Conservation (phyloP, 1,140 invertebrate species). For the Pristionchus pacificus region DNA sequence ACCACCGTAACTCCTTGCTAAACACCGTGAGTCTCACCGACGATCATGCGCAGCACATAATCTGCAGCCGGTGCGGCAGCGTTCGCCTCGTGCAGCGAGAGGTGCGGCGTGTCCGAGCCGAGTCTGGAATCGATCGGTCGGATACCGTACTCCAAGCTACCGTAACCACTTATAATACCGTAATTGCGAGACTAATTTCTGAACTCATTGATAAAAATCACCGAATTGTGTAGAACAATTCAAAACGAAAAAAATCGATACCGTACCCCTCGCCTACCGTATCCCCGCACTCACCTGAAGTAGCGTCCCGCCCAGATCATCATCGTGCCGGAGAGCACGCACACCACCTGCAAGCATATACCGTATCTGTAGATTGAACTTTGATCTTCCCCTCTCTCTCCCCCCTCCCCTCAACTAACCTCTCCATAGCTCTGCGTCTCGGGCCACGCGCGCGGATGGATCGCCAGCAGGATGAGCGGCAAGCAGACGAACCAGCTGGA, state of each 20-base stretch:
- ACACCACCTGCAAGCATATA: constrained; percentile 17
- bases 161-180: too few relatives aligned
- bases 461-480: constrained; percentile 18
- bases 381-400: too few relatives aligned
- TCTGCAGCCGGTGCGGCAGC: background rate
- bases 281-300: background rate
- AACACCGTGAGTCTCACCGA: too few relatives aligned
- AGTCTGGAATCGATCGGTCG: too few relatives aligned
- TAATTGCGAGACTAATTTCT: too few relatives aligned
- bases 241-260: too few relatives aligned
- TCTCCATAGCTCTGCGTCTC: constrained; percentile 35
- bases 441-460: constrained; percentile 30
- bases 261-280: too few relatives aligned
- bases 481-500: constrained; percentile 21
- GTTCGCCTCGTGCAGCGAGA: background rate
- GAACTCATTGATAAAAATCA: too few relatives aligned
- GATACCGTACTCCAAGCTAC: too few relatives aligned
- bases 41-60: background rate
- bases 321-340: constrained; percentile 17
- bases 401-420: background rate
- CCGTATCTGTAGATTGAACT: background rate
- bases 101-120: background rate
- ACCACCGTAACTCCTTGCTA: too few relatives aligned
- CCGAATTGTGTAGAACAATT: too few relatives aligned
- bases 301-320: constrained; percentile 9